Conservation (phyloP, 2,888 invertebrate species). For the Heliconius ismenius region DNA sequence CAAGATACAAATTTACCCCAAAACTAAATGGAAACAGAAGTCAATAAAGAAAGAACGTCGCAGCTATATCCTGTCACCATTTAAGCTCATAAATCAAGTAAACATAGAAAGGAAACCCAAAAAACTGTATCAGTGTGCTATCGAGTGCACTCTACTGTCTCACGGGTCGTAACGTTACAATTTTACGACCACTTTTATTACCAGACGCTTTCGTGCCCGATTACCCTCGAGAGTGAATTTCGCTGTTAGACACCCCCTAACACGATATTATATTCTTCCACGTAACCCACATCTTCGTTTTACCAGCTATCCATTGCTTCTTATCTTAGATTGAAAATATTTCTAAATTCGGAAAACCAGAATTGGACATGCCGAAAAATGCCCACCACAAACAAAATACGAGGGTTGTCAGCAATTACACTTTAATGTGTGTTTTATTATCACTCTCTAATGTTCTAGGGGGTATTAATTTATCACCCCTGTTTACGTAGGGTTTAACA, state of each 20-base stretch:
- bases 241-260: constrained; percentile 75
- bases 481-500: constrained; percentile 78
- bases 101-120: constrained; percentile 59
- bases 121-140: constrained; percentile 76
- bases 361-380: constrained; percentile 49
- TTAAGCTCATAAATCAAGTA: constrained; percentile 66
- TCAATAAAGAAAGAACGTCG: constrained; percentile 38
- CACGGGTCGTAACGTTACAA: constrained; percentile 79
- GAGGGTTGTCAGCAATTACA: constrained; percentile 73
- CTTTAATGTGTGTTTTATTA: constrained; percentile 80
- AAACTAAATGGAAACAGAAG: neutral
- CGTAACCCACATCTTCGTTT: constrained; percentile 49
- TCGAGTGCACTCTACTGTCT: constrained; percentile 76
- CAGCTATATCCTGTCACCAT: constrained; percentile 53
- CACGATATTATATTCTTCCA: constrained; percentile 58
- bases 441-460: constrained; percentile 78
- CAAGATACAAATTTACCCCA: neutral
- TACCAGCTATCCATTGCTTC: constrained; percentile 57
- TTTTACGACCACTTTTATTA: constrained; percentile 81
- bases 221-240: constrained; percentile 82
- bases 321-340: constrained; percentile 29
- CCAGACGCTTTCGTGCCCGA: constrained; percentile 82
- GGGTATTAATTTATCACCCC: constrained; percentile 79
- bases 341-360: constrained; percentile 34
- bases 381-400: constrained; percentile 44